Conservation (phyloP, 2,888 invertebrate species). For the Cylloceria caligata region DNA sequence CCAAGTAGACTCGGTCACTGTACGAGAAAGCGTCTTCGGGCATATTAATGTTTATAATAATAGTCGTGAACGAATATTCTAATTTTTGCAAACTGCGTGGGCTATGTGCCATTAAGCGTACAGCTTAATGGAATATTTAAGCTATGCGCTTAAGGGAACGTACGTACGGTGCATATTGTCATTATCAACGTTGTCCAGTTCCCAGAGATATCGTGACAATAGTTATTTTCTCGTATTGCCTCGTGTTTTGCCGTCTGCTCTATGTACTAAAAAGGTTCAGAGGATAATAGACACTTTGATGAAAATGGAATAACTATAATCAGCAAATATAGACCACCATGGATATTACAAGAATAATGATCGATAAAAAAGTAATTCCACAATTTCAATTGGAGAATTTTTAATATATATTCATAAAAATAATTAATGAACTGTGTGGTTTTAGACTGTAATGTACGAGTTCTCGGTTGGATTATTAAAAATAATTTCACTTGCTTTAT, state of each 20-base stretch:
- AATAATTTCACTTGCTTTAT: neutral
- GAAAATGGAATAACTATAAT: neutral
- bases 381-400: neutral
- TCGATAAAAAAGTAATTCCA: neutral
- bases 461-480: neutral
- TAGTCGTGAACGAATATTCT: neutral
- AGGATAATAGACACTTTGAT: neutral
- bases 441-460: neutral
- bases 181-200: conserved; percentile 9
- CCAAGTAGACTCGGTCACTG: neutral
- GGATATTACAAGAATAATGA: neutral
- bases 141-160: too few species aligned
- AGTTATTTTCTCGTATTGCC: conserved; percentile 7
- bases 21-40: neutral
- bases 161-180: neutral
- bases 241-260: neutral
- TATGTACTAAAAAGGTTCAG: neutral
- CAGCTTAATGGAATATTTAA: neutral
- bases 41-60: neutral
- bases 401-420: neutral
- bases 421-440: neutral
- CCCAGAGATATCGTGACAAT: neutral
- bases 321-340: neutral
- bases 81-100: neutral
- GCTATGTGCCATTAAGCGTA: neutral